Conservation (phyloP, 2,113 vertebrate species). For the Vulpes lagopus region DNA sequence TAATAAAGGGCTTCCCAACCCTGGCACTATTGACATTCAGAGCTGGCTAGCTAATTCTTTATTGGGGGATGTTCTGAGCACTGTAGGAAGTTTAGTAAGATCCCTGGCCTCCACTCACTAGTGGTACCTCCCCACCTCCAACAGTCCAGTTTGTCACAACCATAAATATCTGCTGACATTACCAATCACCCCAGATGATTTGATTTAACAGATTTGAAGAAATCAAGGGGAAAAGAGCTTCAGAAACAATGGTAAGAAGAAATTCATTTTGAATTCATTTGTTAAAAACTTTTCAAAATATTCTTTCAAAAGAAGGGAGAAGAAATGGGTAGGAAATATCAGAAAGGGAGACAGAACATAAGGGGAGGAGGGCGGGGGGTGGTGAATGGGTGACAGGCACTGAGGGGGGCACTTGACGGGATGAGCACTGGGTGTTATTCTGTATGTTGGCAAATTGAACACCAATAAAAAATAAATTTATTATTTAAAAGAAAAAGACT, state of each 20-base stretch:
- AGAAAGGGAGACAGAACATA: no score
- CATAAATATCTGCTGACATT: not conserved
- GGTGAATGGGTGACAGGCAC: no score
- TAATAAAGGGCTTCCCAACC: not conserved
- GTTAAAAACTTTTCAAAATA: slow-evolving; percentile 19
- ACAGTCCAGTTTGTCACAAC: not conserved
- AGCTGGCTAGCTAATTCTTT: not conserved
- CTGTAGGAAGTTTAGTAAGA: not conserved
- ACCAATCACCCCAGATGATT: not conserved
- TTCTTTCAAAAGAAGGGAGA: not conserved
- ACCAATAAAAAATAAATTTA: no score
- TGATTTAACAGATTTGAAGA: not conserved
- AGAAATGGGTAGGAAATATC: no score
- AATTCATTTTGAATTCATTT: not conserved
- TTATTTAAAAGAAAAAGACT: not conserved
- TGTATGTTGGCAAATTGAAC: no score
- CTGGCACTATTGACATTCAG: not conserved
- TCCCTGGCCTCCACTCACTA: not conserved
- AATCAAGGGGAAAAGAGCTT: not conserved
- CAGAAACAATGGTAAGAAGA: not conserved
- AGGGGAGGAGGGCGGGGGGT: no score
- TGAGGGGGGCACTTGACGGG: no score
- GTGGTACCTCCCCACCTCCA: not conserved
- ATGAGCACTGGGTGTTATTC: no score
- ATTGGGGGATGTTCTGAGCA: not conserved